Evolutionary conservation across 2,797 vertebrate genomes (phyloP), one percentile per base, ranked within the genome.

Genomic region (Galago senegalensis): DNA sequence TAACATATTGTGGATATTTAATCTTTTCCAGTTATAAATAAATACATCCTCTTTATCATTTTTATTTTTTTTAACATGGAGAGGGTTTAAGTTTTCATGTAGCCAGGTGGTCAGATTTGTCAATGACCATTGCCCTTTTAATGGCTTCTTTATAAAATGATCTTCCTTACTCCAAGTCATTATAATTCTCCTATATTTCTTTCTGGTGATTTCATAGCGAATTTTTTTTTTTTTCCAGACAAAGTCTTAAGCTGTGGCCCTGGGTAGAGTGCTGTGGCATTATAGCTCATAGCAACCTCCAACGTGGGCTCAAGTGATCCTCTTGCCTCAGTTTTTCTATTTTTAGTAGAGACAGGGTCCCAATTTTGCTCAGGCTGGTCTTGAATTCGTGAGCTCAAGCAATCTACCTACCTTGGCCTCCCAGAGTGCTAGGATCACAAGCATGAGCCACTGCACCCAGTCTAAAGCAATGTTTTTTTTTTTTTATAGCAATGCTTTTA

Each of bases 141-240:
- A 80, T 63, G 46, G 43, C 20, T 67, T 31, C 27, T 67, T 60
- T 43, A 2, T 6, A 58, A 34, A 79, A 89, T 31, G 11, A 1
- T 9, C 46, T 91, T 43, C 61, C 81, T 96, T 85, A 49, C 29
- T 8, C 7, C 16, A 81, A 61, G 46, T 89, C 17, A n/a, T 69
- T 31, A 17, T 84, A 65, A 53, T 89, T 67, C 76, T 67, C 20
- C 65, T 95, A 3, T 65, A 14, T 76, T 95, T 93, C 61, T 82
- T 95, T 97, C 77, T 90, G 40, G 75, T 49, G 69, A 70, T 96
- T 81, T 91, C 85, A 94, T 34, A 58, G 46, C 72, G 84, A 53
- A 46, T 37, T 81, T 67, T 94, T 91, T 91, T 49, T 49, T 49
- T 49, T 16, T 53, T 16, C 5, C 14, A 53, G 14, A 4, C 14